phyloP scores from a whole-genome alignment of 1,140 invertebrate genomes.

The Trypoxylus dichotomus region DNA sequence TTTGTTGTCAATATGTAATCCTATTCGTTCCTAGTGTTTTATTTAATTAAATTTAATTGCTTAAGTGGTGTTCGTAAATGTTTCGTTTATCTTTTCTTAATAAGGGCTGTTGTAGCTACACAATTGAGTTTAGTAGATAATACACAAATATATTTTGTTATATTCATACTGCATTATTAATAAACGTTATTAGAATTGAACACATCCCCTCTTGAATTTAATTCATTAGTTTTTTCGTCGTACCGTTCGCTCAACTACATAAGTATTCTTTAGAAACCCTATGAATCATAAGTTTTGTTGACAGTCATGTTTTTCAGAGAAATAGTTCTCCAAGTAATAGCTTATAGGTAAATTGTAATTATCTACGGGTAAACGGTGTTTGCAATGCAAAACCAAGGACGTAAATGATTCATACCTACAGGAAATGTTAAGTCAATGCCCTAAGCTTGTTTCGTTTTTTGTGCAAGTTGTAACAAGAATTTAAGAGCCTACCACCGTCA shows the following conservation, averaged over 20 bases:
- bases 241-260: background rate
- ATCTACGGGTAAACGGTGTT: background rate
- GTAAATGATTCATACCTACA: conserved; percentile 23
- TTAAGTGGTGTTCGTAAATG: background rate
- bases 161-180: background rate
- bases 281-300: background rate
- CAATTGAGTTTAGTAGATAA: background rate
- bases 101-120: background rate
- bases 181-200: background rate
- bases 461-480: background rate
- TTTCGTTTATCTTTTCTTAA: background rate
- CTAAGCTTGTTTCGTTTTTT: conserved; percentile 5
- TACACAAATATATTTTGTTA: background rate
- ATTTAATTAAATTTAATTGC: conserved; percentile 8
- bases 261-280: background rate
- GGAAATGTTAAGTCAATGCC: conserved; percentile 20
- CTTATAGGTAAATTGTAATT: background rate
- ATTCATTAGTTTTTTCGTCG: background rate
- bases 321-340: background rate
- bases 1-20: conserved; percentile 29
- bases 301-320: background rate
- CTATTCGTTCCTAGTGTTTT: background rate
- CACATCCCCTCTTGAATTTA: background rate
- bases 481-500: background rate
- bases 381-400: conserved; percentile 14